These are phyloP conservation scores for Regulus satrapa DNA, from an alignment of 2,113 vertebrate species.

Conservation along the genomic window DNA sequence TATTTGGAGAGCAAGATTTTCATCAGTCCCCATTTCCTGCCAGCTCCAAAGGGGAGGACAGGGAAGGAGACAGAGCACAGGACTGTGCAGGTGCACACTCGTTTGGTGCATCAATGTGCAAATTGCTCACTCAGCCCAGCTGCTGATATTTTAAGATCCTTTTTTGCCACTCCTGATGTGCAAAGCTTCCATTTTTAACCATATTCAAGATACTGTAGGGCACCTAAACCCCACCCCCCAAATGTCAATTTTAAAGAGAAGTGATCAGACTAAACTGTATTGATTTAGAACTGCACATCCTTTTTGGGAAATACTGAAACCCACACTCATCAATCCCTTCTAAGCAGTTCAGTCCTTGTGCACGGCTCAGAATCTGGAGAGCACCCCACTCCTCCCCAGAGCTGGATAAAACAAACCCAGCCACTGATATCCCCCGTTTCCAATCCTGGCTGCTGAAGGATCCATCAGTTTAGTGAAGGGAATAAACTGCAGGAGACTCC, in stretches of 20 bases:
- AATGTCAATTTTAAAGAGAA: fast-evolving
- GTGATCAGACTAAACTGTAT: background rate
- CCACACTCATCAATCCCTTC: background rate
- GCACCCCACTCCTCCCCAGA: background rate
- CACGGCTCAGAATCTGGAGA: background rate
- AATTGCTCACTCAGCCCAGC: constrained; percentile 31
- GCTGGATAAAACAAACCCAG: background rate
- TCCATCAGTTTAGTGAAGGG: background rate
- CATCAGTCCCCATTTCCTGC: constrained; percentile 7
- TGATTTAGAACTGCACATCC: background rate
- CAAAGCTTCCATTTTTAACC: background rate
- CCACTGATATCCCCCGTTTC: background rate
- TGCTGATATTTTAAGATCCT: constrained; percentile 23
- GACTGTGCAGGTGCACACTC: background rate
- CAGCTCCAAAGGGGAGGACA: background rate
- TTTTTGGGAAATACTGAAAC: background rate
- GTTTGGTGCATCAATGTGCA: background rate
- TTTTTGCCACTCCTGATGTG: background rate
- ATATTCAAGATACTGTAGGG: background rate
- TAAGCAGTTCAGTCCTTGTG: background rate
- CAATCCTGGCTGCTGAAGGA: background rate
- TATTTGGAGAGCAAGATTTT: constrained; percentile 18
- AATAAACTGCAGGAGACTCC: background rate
- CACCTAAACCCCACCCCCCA: background rate
- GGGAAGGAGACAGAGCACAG: background rate